Conservation (phyloP, 2,797 vertebrate species). For the Rhabdomys pumilio region DNA sequence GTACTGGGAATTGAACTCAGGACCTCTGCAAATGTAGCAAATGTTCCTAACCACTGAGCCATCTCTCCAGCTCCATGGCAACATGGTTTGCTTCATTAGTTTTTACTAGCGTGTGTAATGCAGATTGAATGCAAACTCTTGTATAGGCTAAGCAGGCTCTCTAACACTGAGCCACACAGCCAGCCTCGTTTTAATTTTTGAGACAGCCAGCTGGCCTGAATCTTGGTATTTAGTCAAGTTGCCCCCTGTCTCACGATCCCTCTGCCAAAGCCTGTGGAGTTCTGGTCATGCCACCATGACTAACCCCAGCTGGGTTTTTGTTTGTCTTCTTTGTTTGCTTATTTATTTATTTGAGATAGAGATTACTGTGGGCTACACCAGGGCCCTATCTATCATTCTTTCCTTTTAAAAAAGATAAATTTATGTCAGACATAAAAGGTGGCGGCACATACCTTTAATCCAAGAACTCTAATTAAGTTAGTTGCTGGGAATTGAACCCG, state of each 20-base stretch:
- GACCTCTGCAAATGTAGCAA: neutral
- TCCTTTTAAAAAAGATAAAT: neutral
- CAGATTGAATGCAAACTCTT: neutral
- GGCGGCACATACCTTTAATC: neutral
- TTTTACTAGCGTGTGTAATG: neutral
- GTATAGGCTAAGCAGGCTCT: neutral
- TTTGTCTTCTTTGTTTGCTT: neutral
- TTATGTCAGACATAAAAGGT: neutral
- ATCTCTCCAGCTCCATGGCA: neutral
- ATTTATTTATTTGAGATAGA: neutral
- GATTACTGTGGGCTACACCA: neutral
- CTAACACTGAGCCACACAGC: too few relatives aligned
- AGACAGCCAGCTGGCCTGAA: neutral
- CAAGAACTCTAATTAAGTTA: neutral
- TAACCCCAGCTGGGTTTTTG: neutral
- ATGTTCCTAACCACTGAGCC: neutral
- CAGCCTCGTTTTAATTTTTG: neutral
- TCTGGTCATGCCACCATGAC: neutral
- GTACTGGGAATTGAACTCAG: neutral
- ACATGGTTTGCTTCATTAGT: neutral
- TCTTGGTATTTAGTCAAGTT: neutral
- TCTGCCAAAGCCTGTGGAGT: neutral
- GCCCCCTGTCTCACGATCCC: neutral
- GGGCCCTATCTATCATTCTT: neutral
- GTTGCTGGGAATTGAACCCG: neutral